Percentiles rank a stretch among this genome's conserved stretches.
Evolutionary conservation across 2,113 vertebrate species (phyloP).

Genomic region (Panthera uncia): DNA sequence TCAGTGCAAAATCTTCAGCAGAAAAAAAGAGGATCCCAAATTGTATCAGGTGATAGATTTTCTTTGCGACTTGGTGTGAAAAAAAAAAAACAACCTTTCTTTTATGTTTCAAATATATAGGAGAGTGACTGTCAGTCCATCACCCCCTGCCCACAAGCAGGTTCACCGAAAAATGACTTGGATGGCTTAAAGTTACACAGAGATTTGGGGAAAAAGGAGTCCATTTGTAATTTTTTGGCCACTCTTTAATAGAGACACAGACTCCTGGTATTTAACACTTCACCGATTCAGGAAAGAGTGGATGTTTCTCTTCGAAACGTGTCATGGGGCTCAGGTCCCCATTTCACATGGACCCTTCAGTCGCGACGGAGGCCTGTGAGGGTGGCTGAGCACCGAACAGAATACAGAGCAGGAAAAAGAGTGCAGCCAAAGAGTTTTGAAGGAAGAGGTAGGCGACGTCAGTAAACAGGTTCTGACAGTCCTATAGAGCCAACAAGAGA

Average conservation of each 20-base stretch:
- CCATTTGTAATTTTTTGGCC: neutral
- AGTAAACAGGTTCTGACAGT: constrained; percentile 68
- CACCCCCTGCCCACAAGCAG: neutral
- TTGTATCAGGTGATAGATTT: neutral
- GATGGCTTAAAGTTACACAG: neutral
- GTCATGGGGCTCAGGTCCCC: neutral
- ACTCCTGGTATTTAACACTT: neutral
- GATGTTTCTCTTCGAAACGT: neutral
- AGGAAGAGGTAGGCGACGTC: constrained; percentile 33
- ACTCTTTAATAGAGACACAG: neutral
- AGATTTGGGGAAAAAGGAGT: neutral
- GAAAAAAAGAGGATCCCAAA: neutral
- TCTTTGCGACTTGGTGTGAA: neutral
- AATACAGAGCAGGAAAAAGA: constrained; percentile 70
- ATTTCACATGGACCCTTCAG: constrained; percentile 27
- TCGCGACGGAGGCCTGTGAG: constrained; percentile 52
- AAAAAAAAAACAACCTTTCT: neutral
- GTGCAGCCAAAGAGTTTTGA: constrained; percentile 27
- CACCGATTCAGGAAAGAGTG: neutral
- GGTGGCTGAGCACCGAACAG: constrained; percentile 25
- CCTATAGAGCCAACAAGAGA: constrained; percentile 21
- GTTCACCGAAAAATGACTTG: neutral
- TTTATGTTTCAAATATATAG: neutral
- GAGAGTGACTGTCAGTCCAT: neutral
- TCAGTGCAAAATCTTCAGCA: constrained; percentile 9